Percentiles rank a stretch among this genome's conserved stretches.
Evolutionary conservation across 1,140 invertebrate species (phyloP).

Genomic region (Cecropterus lyciades): DNA sequence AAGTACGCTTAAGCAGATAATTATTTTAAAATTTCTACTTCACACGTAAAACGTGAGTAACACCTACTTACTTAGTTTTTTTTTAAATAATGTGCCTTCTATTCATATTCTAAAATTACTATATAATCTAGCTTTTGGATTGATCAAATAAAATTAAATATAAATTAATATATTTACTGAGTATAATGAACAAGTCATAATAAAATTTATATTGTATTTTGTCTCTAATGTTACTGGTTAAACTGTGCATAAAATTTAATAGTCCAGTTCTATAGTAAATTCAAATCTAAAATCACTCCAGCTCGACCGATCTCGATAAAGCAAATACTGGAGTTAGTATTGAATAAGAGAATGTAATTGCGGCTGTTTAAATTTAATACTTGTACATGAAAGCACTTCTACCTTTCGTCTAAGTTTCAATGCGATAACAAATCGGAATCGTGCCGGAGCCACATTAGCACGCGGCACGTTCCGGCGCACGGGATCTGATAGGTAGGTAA

Average conservation of each 20-base stretch:
- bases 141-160: no score
- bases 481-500: slow-evolving; percentile 71
- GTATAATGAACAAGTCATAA: no score
- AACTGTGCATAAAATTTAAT: slow-evolving; percentile 4
- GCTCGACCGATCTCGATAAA: slow-evolving; percentile 16
- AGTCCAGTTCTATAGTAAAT: background rate
- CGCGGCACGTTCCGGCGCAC: slow-evolving; percentile 67
- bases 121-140: no score
- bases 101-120: no score
- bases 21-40: no score
- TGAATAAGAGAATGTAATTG: slow-evolving; percentile 35
- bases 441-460: slow-evolving; percentile 72
- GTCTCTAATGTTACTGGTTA: background rate
- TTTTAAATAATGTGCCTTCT: no score
- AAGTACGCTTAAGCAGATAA: no score
- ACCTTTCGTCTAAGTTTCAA: slow-evolving; percentile 54
- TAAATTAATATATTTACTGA: no score
- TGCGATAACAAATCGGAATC: slow-evolving; percentile 76
- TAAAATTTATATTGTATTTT: no score
- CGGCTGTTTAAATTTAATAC: slow-evolving; percentile 45
- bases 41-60: no score
- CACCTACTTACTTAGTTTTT: no score
- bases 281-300: slow-evolving; percentile 18
- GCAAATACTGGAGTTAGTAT: slow-evolving; percentile 21
- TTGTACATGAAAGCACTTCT: slow-evolving; percentile 57